Conservation (phyloP, 37 sponge, comb jelly and placozoan species). For the Aphrocallistes beatrix region DNA sequence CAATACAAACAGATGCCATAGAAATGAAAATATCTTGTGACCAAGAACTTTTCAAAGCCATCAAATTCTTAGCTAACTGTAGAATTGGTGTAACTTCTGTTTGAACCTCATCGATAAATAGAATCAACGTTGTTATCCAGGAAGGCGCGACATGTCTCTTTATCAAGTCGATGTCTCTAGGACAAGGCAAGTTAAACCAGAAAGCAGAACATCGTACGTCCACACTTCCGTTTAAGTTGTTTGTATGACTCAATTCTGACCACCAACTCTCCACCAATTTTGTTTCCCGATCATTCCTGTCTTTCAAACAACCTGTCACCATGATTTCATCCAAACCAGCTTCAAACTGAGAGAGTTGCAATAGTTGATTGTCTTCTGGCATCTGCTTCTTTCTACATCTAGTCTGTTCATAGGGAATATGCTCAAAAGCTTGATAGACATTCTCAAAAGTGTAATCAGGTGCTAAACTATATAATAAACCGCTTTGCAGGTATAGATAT, state of each 20-base stretch:
- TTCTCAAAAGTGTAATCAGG: neutral
- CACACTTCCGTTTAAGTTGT: neutral
- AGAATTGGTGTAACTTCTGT: neutral
- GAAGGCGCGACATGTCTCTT: neutral
- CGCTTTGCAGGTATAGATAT: neutral
- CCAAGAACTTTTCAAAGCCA: neutral
- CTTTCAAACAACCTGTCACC: neutral
- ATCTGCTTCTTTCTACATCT: neutral
- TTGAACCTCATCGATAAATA: neutral
- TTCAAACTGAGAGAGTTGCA: neutral
- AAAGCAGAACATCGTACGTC: neutral
- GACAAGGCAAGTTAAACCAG: neutral
- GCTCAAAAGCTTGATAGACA: neutral
- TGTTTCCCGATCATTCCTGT: neutral
- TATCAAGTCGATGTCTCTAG: conserved; percentile 7
- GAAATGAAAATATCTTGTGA: conserved; percentile 5
- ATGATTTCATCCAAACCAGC: conserved; percentile 15
- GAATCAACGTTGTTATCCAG: neutral
- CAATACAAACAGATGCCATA: neutral
- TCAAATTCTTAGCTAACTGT: neutral
- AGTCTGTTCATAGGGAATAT: neutral
- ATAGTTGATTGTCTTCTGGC: neutral
- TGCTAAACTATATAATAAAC: neutral
- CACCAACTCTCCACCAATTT: neutral
- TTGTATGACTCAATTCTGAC: neutral